A percentile compares a stretch with the other conserved stretches of the same genome.
phyloP scores from a whole-genome alignment of 2,797 vertebrate genomes.

The Rachycentron canadum region DNA sequence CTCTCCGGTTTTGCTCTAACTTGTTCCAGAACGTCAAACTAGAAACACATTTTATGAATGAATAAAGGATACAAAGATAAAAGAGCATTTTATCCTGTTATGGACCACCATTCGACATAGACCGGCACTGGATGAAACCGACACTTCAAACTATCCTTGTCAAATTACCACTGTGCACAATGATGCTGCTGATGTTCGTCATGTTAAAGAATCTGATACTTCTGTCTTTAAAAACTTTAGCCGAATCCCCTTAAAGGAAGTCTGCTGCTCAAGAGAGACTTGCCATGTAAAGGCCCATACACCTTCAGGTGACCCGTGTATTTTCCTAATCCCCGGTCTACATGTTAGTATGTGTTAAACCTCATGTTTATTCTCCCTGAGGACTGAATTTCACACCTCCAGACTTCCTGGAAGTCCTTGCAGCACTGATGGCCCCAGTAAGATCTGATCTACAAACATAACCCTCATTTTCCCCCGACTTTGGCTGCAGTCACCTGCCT shows the following conservation, averaged over 20 bases:
- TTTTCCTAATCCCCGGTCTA: conserved; percentile 36
- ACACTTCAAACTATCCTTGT: conserved; percentile 66
- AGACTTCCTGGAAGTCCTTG: conserved; percentile 47
- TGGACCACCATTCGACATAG: conserved; percentile 65
- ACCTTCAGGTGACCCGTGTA: conserved; percentile 40
- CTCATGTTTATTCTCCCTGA: conserved; percentile 51
- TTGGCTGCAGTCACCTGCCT: conserved; percentile 19
- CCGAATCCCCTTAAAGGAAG: conserved; percentile 3
- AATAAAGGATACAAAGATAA: conserved; percentile 74
- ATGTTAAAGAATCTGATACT: conserved; percentile 30
- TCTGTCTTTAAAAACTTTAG: conserved; percentile 26
- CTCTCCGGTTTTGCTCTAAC: conserved; percentile 68
- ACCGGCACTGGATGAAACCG: conserved; percentile 55
- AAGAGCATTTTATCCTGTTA: conserved; percentile 67
- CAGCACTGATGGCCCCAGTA: conserved; percentile 32
- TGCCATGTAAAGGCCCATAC: neutral
- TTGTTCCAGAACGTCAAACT: conserved; percentile 78
- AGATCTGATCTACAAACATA: conserved; percentile 69
- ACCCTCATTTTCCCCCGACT: conserved; percentile 52
- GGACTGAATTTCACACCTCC: conserved; percentile 62
- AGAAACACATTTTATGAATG: conserved; percentile 81
- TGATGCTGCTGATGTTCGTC: conserved; percentile 34
- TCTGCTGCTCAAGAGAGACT: conserved; percentile 12
- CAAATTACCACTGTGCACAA: conserved; percentile 54
- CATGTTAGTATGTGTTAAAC: conserved; percentile 35